These are phyloP conservation scores for Meloe dianella DNA, from an alignment of 2,888 invertebrate species.

Conservation along the genomic window DNA sequence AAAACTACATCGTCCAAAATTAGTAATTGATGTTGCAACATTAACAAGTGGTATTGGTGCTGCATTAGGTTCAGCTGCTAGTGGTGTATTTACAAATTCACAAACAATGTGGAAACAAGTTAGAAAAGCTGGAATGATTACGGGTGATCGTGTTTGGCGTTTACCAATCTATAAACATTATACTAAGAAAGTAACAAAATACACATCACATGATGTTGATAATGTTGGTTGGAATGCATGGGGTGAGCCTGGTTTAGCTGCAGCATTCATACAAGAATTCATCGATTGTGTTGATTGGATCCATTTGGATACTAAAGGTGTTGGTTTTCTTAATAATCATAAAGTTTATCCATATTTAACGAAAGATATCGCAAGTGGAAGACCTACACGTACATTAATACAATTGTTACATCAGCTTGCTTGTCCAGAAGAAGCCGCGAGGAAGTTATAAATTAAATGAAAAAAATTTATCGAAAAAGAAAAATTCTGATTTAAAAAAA, in stretches of 20 bases:
- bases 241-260: conserved; percentile 55
- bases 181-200: conserved; percentile 59
- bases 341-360: conserved; percentile 64
- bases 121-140: conserved; percentile 61
- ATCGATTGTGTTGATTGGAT: conserved; percentile 65
- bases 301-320: conserved; percentile 68
- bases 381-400: conserved; percentile 62
- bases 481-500: too few species aligned
- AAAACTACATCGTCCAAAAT: conserved; percentile 63
- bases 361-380: conserved; percentile 62
- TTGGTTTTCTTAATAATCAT: conserved; percentile 61
- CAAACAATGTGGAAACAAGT: conserved; percentile 62
- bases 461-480: too few species aligned
- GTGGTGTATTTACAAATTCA: conserved; percentile 65
- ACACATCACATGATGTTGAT: conserved; percentile 54
- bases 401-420: conserved; percentile 60
- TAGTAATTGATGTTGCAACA: conserved; percentile 74
- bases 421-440: conserved; percentile 51
- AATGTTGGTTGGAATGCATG: conserved; percentile 54
- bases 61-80: conserved; percentile 63
- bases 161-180: conserved; percentile 67
- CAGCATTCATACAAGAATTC: conserved; percentile 63
- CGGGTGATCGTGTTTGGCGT: conserved; percentile 69
- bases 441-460: conserved; percentile 14
- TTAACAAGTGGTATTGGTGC: conserved; percentile 66